These are phyloP conservation scores for Myotis findleyi DNA, from an alignment of 2,797 vertebrate species.

Conservation along the genomic window DNA sequence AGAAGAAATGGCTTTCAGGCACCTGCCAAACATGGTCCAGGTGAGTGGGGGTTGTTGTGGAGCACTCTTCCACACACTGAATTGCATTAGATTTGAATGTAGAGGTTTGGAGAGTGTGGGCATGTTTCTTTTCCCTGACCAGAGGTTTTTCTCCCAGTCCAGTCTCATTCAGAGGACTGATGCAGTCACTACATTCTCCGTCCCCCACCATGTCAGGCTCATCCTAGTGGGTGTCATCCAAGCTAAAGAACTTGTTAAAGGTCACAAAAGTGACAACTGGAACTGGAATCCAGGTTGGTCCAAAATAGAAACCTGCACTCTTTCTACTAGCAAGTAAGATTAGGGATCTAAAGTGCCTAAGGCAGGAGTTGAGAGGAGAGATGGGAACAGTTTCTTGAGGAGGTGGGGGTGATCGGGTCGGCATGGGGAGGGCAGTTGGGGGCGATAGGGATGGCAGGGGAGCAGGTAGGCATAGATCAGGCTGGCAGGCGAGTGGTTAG, in stretches of 20 bases:
- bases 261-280: neutral
- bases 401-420: neutral
- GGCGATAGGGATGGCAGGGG: no score
- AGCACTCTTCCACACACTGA: neutral
- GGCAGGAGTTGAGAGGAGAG: neutral
- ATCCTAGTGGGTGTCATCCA: neutral
- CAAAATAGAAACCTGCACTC: neutral
- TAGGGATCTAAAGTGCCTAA: neutral
- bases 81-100: neutral
- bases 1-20: conserved; percentile 70
- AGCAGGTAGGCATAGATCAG: no score
- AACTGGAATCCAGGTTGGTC: neutral
- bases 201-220: neutral
- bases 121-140: neutral
- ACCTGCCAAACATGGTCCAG: conserved; percentile 40
- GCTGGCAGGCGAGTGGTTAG: no score
- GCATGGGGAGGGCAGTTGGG: no score
- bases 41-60: conserved; percentile 51
- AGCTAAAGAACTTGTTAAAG: neutral
- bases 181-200: neutral
- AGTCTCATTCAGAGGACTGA: neutral
- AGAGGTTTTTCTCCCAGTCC: neutral
- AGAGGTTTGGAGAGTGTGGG: neutral
- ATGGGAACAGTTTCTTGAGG: neutral
- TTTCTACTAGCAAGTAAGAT: neutral